phyloP scores from a whole-genome alignment of 2,113 vertebrate genomes.

The Antechinus stuartii region DNA sequence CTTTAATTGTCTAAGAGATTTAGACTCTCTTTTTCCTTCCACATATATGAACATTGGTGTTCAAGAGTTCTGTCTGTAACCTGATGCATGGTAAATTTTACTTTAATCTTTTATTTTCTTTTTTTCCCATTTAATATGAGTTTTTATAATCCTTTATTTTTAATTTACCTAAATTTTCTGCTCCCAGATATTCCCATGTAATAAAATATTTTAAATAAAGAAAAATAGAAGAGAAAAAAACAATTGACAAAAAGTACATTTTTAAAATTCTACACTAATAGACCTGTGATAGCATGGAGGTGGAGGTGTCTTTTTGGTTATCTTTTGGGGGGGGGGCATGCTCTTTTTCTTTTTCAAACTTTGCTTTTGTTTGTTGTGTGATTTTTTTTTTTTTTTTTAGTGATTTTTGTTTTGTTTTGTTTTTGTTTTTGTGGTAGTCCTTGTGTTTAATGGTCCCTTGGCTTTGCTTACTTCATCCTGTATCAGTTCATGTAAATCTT shows the following conservation, averaged over 20 bases:
- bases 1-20: not conserved
- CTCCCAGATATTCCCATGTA: not conserved
- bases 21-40: not conserved
- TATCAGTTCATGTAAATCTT: not conserved
- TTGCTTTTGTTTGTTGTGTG: not conserved
- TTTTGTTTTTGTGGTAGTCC: not conserved
- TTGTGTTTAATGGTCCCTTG: not conserved
- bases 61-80: not conserved
- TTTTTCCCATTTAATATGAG: not conserved
- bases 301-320: not conserved
- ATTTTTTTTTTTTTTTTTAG: not conserved
- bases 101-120: not conserved
- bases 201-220: not conserved
- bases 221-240: not conserved
- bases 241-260: not conserved
- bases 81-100: not conserved
- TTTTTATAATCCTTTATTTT: not conserved
- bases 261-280: not conserved
- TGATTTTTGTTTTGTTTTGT: not conserved
- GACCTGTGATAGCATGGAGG: not conserved
- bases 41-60: not conserved
- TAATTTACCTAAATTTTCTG: not conserved
- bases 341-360: not conserved
- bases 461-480: not conserved
- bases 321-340: not conserved